phyloP scores from a whole-genome alignment of 2,888 invertebrate species.

The Oxystoma pomonae region DNA sequence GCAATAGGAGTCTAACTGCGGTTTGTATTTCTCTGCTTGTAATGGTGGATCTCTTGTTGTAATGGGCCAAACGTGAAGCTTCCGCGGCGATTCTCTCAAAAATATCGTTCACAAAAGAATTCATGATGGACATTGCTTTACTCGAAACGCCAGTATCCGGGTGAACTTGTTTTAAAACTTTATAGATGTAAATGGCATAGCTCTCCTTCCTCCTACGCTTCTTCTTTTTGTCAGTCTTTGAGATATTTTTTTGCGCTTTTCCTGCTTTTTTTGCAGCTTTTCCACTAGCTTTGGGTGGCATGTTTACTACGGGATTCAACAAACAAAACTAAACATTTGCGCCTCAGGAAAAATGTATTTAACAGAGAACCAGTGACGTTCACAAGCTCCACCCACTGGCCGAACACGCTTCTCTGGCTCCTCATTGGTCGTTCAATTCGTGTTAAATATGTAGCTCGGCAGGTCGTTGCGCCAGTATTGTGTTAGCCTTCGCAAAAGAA shows the following conservation, averaged over 20 bases:
- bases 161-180: slow-evolving; percentile 58
- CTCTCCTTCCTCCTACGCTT: slow-evolving; percentile 56
- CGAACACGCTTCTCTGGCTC: no score
- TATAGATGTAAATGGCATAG: slow-evolving; percentile 60
- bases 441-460: no score
- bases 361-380: no score
- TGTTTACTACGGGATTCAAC: no score
- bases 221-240: slow-evolving; percentile 57
- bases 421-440: no score
- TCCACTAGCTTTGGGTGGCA: slow-evolving; percentile 44
- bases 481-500: no score
- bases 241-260: slow-evolving; percentile 55
- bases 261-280: slow-evolving; percentile 53
- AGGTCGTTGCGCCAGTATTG: no score
- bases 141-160: slow-evolving; percentile 63
- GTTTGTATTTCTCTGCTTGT: slow-evolving; percentile 60
- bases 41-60: neutral
- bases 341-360: no score
- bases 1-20: slow-evolving; percentile 62
- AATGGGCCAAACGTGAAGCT: neutral
- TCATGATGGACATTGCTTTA: slow-evolving; percentile 71
- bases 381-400: no score
- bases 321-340: no score
- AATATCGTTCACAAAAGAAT: slow-evolving; percentile 61
- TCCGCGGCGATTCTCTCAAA: neutral